These are phyloP conservation scores for Diplosoma virens DNA, from an alignment of 23 tunicate species.

Conservation along the genomic window DNA sequence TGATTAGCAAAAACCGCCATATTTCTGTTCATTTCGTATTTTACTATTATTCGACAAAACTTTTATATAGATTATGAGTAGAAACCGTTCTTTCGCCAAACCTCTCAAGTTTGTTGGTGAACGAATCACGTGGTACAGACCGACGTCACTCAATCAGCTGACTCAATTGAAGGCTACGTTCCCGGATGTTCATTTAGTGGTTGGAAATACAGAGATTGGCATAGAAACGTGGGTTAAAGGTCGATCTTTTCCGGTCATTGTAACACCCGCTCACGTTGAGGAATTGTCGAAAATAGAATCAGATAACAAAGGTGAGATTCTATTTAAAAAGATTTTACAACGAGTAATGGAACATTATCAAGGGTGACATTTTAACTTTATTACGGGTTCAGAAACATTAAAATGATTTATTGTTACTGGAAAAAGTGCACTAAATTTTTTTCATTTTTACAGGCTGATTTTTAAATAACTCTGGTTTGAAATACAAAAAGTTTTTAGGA, in stretches of 20 bases:
- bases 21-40: no score
- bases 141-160: constrained; percentile 55
- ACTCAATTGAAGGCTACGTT: constrained; percentile 41
- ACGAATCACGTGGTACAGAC: constrained; percentile 87
- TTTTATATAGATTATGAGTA: constrained; percentile 33
- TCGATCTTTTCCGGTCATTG: constrained; percentile 30
- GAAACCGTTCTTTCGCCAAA: not conserved
- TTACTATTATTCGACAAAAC: no score
- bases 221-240: constrained; percentile 85
- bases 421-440: no score
- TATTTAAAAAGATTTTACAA: no score
- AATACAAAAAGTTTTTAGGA: no score
- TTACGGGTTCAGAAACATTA: no score
- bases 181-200: constrained; percentile 76
- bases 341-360: no score
- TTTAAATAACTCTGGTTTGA: no score
- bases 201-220: constrained; percentile 95
- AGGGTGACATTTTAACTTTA: no score
- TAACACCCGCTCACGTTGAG: constrained; percentile 38
- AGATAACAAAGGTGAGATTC: constrained; percentile 13
- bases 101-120: constrained; percentile 76
- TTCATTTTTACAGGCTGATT: no score
- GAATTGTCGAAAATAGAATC: constrained; percentile 48
- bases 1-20: no score
- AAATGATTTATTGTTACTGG: no score